Base-by-base conservation (phyloP, 2,888 invertebrate species). In the Dasypogon diadema region DNA sequence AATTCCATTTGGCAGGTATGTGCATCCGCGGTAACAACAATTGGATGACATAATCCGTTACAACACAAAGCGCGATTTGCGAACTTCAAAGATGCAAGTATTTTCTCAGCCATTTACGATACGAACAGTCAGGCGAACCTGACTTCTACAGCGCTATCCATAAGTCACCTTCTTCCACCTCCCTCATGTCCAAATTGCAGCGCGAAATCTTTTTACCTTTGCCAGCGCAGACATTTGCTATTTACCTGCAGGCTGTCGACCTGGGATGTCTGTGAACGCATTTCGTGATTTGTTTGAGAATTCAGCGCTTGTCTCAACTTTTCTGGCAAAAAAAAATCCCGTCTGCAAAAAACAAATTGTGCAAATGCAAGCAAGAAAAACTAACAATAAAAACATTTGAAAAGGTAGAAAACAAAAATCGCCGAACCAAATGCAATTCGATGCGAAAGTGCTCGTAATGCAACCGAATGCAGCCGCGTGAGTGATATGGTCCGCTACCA, bases 211-310 rank as follows among this genome's bases (percentile, higher is more conserved):
- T 37, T 48, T 24, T 21, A 34, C 48, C 48, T 26, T 48, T 42
- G n/a, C 14, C 24, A 16, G 12, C 48, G 48, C 65, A 22, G 21
- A 46, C 24, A 34, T 68, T 24, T 16, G 18, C 46, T 18, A 12
- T 18, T 54, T 54, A 54, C 26, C 24, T 26, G 26, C 12, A 14
- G n/a, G 65, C 65, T 48, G 48, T 48, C 48, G 46, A 24, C 8
- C 24, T 16, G 26, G 8, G 16, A 68, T 8, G 51, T 70, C 46
- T 70, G 48, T 16, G 51, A 54, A 70, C 54, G 70, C 70, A 70
- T 70, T 70, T 70, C 70, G 70, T 70, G 70, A 70, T 70, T 70
- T 70, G 70, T 70, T 70, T 70, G 34, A 18, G 54, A 70, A 70
- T 70, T 70, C 54, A 34, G 70, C 4, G 26, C 48, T 42, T 34